Percentiles rank a stretch among this genome's conserved stretches.
phyloP scores from a whole-genome alignment of 2,113 vertebrate species.

The Aegypius monachus region DNA sequence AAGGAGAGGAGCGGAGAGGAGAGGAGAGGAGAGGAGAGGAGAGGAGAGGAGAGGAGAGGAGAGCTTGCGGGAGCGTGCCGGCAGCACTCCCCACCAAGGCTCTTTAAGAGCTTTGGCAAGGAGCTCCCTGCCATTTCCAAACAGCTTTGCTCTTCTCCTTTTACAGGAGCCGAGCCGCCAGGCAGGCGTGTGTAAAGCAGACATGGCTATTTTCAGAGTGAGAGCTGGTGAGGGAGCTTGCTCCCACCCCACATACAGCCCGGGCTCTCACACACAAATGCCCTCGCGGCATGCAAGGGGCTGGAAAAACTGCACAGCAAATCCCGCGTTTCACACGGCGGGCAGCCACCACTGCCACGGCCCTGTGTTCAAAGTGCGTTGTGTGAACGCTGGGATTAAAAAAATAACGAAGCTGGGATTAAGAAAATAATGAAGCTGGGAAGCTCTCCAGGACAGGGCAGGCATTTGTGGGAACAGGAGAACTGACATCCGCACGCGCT shows the following conservation, averaged over 20 bases:
- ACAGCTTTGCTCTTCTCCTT: conserved; percentile 13
- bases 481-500: rapidly evolving
- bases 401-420: background rate
- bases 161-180: background rate
- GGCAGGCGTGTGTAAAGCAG: background rate
- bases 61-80: rapidly evolving
- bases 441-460: background rate
- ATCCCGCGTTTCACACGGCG: rapidly evolving
- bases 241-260: background rate
- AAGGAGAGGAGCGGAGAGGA: too few species aligned
- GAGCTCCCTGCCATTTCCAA: background rate
- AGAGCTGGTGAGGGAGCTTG: background rate
- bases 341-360: background rate
- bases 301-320: background rate
- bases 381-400: background rate
- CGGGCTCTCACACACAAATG: background rate
- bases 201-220: background rate
- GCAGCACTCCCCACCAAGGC: background rate
- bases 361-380: background rate
- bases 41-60: background rate
- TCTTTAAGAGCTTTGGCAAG: background rate
- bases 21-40: too few species aligned
- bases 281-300: background rate
- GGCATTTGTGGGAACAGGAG: background rate
- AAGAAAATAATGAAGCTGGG: background rate